Evolutionary conservation across 2,113 vertebrate genomes (phyloP).

Genomic region (Cephalopholis sonnerati): DNA sequence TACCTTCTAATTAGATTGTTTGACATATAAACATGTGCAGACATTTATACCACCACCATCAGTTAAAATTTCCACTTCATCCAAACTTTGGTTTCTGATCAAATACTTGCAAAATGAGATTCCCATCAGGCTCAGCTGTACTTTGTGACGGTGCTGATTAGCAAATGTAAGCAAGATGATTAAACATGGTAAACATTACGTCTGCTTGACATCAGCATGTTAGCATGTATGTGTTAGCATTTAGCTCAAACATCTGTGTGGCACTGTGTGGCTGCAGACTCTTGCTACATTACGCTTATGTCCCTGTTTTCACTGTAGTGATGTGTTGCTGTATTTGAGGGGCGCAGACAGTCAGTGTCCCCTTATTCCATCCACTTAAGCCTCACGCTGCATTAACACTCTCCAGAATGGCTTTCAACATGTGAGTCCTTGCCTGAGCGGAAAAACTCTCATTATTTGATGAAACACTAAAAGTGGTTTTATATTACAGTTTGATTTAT

Average conservation of each 20-base stretch:
- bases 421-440: constrained; percentile 15
- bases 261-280: neutral
- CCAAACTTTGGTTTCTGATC: too few species aligned
- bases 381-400: constrained; percentile 6
- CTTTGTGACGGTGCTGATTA: neutral
- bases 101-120: too few species aligned
- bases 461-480: constrained; percentile 65
- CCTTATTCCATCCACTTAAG: neutral
- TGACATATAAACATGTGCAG: neutral
- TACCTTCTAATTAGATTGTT: neutral
- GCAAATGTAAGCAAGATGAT: neutral
- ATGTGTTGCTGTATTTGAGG: neutral
- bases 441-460: constrained; percentile 49
- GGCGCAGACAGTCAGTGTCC: neutral
- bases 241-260: neutral
- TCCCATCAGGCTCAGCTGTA: neutral
- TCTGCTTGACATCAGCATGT: neutral
- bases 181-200: neutral
- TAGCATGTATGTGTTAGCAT: neutral
- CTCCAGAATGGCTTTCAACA: constrained; percentile 25
- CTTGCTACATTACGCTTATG: neutral
- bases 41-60: neutral
- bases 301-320: neutral
- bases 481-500: constrained; percentile 65
- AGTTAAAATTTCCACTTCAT: too few species aligned